A percentile compares a stretch with the other conserved stretches of the same genome.
Conservation (phyloP, 2,797 vertebrate species). For the Tolypeutes matacus region DNA sequence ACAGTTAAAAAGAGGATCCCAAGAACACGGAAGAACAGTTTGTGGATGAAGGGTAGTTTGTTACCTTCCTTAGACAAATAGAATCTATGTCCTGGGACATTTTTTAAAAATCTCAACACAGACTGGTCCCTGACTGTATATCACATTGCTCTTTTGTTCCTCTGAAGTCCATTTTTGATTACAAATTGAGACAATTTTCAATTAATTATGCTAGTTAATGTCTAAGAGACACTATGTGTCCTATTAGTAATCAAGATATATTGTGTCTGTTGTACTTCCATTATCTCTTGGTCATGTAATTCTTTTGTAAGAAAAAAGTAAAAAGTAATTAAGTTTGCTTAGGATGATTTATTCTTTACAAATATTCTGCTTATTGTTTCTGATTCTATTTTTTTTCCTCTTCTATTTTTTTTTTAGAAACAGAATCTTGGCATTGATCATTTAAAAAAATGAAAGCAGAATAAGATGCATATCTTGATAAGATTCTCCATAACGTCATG, state of each 20-base stretch:
- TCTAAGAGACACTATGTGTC: conserved; percentile 65
- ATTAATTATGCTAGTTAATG: conserved; percentile 73
- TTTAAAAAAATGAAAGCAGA: conserved; percentile 19
- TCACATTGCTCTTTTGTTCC: conserved; percentile 57
- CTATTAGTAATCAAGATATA: conserved; percentile 72
- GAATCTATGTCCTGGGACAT: neutral
- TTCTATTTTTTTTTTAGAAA: conserved; percentile 47
- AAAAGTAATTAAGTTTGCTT: conserved; percentile 64
- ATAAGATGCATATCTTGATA: conserved; percentile 11
- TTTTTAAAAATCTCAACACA: neutral
- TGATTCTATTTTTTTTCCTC: neutral
- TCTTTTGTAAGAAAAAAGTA: conserved; percentile 58
- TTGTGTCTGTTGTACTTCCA: conserved; percentile 62
- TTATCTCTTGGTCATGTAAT: conserved; percentile 63
- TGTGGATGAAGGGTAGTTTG: neutral
- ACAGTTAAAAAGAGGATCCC: neutral
- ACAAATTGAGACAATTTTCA: conserved; percentile 57
- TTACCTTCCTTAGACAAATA: neutral
- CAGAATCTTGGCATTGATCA: neutral
- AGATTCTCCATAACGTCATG: conserved; percentile 7
- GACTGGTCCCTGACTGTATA: neutral
- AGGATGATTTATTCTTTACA: conserved; percentile 73
- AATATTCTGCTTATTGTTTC: conserved; percentile 63
- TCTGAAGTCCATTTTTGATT: conserved; percentile 62
- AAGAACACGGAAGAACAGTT: neutral